Evolutionary conservation across 1,140 invertebrate genomes (phyloP).

Genomic region (Bradysia coprophila): DNA sequence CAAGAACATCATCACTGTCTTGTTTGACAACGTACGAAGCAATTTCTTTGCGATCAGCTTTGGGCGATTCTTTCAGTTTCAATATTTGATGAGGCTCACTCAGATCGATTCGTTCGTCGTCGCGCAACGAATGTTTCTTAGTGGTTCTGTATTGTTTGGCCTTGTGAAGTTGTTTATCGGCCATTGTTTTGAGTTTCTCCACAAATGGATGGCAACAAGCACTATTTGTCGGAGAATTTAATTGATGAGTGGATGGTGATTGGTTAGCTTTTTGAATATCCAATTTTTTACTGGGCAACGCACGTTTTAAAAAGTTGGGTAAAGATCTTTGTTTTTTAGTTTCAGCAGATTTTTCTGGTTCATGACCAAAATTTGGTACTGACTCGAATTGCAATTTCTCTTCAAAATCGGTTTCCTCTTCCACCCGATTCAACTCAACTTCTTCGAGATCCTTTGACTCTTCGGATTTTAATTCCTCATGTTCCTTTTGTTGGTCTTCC

Average conservation of each 20-base stretch:
- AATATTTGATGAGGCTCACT: slow-evolving; percentile 20
- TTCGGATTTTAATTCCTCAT: neutral
- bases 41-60: slow-evolving; percentile 18
- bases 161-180: slow-evolving; percentile 34
- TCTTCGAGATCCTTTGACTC: neutral
- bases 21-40: slow-evolving; percentile 22
- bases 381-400: neutral
- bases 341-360: too few species aligned
- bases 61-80: slow-evolving; percentile 19
- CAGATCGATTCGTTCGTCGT: slow-evolving; percentile 18
- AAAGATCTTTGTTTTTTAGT: neutral
- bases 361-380: too few species aligned
- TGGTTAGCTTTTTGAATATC: too few species aligned
- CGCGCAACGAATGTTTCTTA: too few species aligned
- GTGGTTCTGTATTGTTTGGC: too few species aligned
- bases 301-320: slow-evolving; percentile 22
- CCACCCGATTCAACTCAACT: neutral
- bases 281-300: slow-evolving; percentile 12
- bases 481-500: slow-evolving; percentile 9
- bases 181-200: slow-evolving; percentile 37
- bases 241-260: too few species aligned
- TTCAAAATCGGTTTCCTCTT: neutral
- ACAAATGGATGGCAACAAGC: slow-evolving; percentile 33
- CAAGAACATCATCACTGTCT: slow-evolving; percentile 21
- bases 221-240: slow-evolving; percentile 7